Evolutionary conservation across 2,888 invertebrate genomes (phyloP), one percentile per base, ranked within the genome.

Genomic region (Dysmachus trigonus): DNA sequence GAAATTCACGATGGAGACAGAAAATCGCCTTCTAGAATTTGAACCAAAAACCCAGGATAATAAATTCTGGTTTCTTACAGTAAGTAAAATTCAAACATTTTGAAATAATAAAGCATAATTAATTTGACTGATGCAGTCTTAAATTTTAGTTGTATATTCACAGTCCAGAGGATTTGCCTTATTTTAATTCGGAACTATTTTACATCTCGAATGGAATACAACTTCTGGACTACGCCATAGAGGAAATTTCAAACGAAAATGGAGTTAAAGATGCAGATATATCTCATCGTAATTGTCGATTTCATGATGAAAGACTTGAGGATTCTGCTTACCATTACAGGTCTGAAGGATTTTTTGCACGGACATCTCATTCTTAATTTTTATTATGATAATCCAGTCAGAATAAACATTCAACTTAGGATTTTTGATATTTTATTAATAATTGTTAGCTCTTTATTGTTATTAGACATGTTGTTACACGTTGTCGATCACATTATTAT

Each of bases 151-250:
- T 91, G 76, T 91, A 89, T 85, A 88, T 91, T 7, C 90, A 90
- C 71, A 90, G 91, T 86, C 90, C 91, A 0, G 91, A 90, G 47
- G 90, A 91, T 86, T 87, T 90, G 31, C 91, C 91, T 0, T 90
- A 90, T 86, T 90, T 90, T 30, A 90, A 62, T 27, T n/a, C 62
- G 7, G 62, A 62, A 27, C 90, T 0, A 79, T 89, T 3, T 18
- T 22, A 22, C 53, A 6, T 15, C 35, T 15, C 88, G 35, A n/a
- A 89, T 22, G 88, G 89, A 2, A 88, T 88, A 15, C 82, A 87
- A 15, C 79, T 87, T 13, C 88, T 89, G 77, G 86, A 88, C 53
- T 90, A 90, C 15, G 89, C 90, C 85, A 86, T 89, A 13, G 90
- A 90, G 74, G 91, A 91, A 88, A 88, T 90, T 31, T 86, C 89